A percentile compares a stretch with the other conserved stretches of the same genome.
Conservation (phyloP, 2,888 invertebrate genomes). For the Eupithecia subfuscata region DNA sequence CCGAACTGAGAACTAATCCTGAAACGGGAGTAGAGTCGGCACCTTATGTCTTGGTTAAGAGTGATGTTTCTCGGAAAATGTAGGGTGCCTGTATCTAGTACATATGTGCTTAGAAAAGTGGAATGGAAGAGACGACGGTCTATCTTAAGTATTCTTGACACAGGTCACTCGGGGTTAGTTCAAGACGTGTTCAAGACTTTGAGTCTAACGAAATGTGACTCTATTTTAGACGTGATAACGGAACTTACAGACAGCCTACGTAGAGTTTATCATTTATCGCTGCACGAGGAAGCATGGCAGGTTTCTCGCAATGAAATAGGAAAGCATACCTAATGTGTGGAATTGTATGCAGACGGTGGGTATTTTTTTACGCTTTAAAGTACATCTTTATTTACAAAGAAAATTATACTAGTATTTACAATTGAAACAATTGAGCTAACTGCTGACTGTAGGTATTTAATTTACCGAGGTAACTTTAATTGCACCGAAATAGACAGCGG, state of each 20-base stretch:
- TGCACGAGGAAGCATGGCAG: background rate
- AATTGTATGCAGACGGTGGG: background rate
- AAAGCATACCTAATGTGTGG: background rate
- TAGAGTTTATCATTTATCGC: background rate
- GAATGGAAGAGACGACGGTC: constrained; percentile 4
- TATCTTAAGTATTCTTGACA: constrained; percentile 12
- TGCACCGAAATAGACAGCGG: no score
- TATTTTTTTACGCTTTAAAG: no score
- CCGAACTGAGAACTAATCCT: constrained; percentile 23
- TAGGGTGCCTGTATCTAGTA: background rate
- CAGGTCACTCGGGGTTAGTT: constrained; percentile 11
- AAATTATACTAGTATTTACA: no score
- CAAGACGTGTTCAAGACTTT: constrained; percentile 6
- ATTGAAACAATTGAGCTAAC: no score
- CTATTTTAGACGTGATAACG: background rate
- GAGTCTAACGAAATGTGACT: background rate
- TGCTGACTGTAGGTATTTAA: no score
- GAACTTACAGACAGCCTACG: background rate
- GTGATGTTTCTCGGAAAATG: background rate
- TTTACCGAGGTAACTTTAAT: background rate
- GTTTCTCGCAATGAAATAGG: background rate
- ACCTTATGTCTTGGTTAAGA: constrained; percentile 10
- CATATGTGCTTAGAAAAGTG: constrained; percentile 1
- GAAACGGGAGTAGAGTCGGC: constrained; percentile 17
- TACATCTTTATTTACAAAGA: no score